phyloP scores from a whole-genome alignment of 92 coral and sea anemone species.

The Parazoanthus atlanticus region DNA sequence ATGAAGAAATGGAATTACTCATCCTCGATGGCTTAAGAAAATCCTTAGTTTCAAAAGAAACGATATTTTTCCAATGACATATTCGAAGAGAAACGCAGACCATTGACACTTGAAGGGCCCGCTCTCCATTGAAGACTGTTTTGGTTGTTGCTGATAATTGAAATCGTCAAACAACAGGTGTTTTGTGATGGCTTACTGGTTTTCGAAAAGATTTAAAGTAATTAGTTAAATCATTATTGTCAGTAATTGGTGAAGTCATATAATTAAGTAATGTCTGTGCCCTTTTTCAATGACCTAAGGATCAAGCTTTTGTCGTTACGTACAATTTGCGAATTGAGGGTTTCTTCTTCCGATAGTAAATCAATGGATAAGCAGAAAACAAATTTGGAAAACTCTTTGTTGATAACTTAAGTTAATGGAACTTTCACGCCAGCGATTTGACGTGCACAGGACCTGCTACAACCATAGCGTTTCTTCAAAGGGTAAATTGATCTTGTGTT shows the following conservation, averaged over 20 bases:
- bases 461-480: constrained; percentile 1
- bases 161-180: constrained; percentile 62
- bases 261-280: constrained; percentile 90
- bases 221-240: constrained; percentile 70
- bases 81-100: constrained; percentile 10
- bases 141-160: constrained; percentile 45
- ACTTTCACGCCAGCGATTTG: constrained; percentile 20
- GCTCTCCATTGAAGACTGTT: constrained; percentile 16
- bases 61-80: not conserved
- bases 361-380: constrained; percentile 17
- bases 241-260: constrained; percentile 82
- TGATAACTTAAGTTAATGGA: constrained; percentile 15
- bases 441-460: constrained; percentile 25
- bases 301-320: constrained; percentile 54
- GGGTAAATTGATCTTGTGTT: constrained; percentile 28
- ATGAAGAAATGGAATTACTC: not conserved
- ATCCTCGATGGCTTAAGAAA: not conserved
- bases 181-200: constrained; percentile 63
- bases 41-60: not conserved
- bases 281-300: constrained; percentile 82
- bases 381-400: not conserved
- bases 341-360: not conserved
- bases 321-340: constrained; percentile 46
- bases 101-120: not conserved
- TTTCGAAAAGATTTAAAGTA: constrained; percentile 65